Percentiles rank a stretch among this genome's conserved stretches.
Evolutionary conservation across 2,888 invertebrate genomes (phyloP).

Genomic region (Nemurella pictetii): DNA sequence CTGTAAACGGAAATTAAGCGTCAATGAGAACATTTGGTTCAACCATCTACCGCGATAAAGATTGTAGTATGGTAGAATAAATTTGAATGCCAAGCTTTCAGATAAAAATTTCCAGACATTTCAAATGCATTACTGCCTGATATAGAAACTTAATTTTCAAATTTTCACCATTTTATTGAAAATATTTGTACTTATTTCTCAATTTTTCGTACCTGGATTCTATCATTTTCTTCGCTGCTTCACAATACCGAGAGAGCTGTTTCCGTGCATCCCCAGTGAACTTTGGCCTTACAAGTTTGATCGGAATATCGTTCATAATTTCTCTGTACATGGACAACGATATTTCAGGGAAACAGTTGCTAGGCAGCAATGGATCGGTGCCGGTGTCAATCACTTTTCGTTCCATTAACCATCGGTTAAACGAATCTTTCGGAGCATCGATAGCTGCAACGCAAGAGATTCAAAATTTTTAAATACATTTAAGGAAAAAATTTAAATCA

Average conservation of each 20-base stretch:
- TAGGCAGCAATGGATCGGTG: slow-evolving; percentile 87
- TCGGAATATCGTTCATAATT: slow-evolving; percentile 97
- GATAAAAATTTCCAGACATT: background rate
- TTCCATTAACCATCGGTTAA: slow-evolving; percentile 96
- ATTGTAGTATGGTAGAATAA: background rate
- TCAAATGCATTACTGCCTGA: too few species aligned
- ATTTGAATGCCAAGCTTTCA: background rate
- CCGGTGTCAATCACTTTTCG: slow-evolving; percentile 89
- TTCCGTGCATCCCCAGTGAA: slow-evolving; percentile 95
- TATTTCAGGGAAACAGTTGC: slow-evolving; percentile 88
- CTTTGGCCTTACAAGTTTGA: slow-evolving; percentile 92
- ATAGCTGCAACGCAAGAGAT: slow-evolving; percentile 58
- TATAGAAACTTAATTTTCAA: too few species aligned
- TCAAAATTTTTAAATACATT: background rate
- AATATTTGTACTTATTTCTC: background rate
- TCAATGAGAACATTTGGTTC: background rate
- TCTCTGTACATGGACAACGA: slow-evolving; percentile 95
- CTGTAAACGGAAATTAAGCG: slow-evolving; percentile 52
- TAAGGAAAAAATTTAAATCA: background rate
- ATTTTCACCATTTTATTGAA: too few species aligned
- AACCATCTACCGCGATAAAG: too few species aligned
- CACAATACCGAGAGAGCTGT: slow-evolving; percentile 90
- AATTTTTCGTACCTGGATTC: slow-evolving; percentile 66
- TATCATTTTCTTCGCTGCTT: slow-evolving; percentile 95
- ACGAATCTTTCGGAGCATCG: slow-evolving; percentile 94